Base-by-base conservation (phyloP, 2,113 vertebrate genomes). In the Canis aureus region DNA sequence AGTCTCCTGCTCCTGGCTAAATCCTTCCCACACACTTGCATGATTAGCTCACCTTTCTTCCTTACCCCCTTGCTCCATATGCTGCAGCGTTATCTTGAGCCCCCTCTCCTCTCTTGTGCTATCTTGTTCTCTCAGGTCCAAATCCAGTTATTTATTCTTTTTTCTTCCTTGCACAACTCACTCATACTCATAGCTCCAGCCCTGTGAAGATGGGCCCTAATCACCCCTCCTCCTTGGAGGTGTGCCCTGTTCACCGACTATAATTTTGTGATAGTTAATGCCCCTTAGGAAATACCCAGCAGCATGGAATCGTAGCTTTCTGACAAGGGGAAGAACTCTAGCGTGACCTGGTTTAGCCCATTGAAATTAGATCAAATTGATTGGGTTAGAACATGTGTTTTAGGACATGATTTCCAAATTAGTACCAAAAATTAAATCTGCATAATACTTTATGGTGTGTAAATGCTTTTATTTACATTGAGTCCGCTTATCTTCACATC, bases 401-500 rank as follows among this genome's bases (percentile, higher is more conserved):
- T 94, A 89, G 66, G 32, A 74, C 7, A 74, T 89, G 5, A 22
- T 67, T 92, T 85, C 84, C 60, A 73, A 82, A 81, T 95, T 79
- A 86, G 16, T 71, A 32, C 35, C n/a, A 49, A 43, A 90, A 89
- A 12, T 95, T 67, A 85, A 87, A 87, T 87, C 67, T 94, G 32
- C 13, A 12, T 87, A 79, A 27, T 27, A 90, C 4, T 94, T 82
- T 23, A 55, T 7, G 25, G 11, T 51, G 19, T 81, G 32, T 35
- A 13, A 60, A 53, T 91, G 19, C 16, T 92, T 89, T 78, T 29
- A 74, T 92, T 97, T 95, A 43, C 59, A 55, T 79, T 62, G 69
- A 55, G 27, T 62, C 22, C 23, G 38, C 5, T n/a, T 9, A 13
- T 13, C 51, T 19, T 91, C 62, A 32, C 10, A 32, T 74, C 15